These are phyloP conservation scores for Zeugodacus cucurbitae DNA, from an alignment of 1,140 invertebrate species.

Conservation along the genomic window DNA sequence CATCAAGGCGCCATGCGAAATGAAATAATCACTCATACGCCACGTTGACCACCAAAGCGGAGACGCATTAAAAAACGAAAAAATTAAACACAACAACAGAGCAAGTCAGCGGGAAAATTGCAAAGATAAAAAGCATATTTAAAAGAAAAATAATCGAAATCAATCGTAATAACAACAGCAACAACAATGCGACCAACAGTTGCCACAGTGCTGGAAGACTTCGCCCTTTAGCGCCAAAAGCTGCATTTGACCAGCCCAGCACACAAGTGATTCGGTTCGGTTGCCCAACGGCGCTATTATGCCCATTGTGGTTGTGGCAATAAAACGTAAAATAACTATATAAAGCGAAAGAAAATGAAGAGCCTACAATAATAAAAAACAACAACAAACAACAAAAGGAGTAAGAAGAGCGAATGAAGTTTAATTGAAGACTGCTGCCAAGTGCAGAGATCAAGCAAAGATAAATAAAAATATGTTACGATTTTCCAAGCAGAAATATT, in stretches of 20 bases:
- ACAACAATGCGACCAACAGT: not conserved
- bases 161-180: not conserved
- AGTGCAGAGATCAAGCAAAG: conserved; percentile 2
- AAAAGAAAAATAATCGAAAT: not conserved
- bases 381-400: not conserved
- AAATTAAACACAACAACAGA: not conserved
- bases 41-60: not conserved
- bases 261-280: not conserved
- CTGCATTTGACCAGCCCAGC: not conserved
- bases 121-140: not conserved
- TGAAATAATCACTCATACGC: conserved; percentile 21
- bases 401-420: not conserved
- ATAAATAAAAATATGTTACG: not conserved
- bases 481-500: not conserved
- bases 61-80: not conserved
- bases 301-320: not conserved
- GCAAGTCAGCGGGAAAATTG: not conserved
- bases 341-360: not conserved
- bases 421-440: conserved; percentile 34
- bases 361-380: no score
- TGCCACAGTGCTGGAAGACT: not conserved
- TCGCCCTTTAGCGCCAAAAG: not conserved
- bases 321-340: not conserved
- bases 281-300: not conserved
- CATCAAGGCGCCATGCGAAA: not conserved